A percentile compares a stretch with the other conserved stretches of the same genome.
phyloP scores from a whole-genome alignment of 2,797 vertebrate genomes.

The Hoplostethus atlanticus region DNA sequence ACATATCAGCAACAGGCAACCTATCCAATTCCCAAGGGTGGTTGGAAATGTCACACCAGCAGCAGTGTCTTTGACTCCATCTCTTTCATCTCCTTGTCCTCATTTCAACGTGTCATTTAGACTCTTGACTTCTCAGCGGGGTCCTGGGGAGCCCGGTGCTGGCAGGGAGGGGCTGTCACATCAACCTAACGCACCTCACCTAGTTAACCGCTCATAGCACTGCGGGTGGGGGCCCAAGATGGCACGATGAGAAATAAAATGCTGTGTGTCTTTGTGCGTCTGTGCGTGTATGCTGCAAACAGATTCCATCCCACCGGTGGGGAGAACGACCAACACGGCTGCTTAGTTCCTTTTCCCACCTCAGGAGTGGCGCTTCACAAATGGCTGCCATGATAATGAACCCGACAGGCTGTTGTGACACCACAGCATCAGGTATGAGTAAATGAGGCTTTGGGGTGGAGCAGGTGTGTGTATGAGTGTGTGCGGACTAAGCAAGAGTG shows the following conservation, averaged over 20 bases:
- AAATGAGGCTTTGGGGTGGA: constrained; percentile 84
- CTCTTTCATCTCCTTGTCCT: constrained; percentile 73
- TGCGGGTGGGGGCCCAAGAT: constrained; percentile 27
- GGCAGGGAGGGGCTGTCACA: constrained; percentile 75
- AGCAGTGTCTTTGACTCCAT: constrained; percentile 67
- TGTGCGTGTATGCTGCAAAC: constrained; percentile 56
- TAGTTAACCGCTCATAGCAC: constrained; percentile 60
- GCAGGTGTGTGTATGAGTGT: constrained; percentile 72
- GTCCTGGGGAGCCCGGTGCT: constrained; percentile 50
- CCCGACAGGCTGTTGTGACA: constrained; percentile 83
- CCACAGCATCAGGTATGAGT: constrained; percentile 85
- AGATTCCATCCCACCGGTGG: constrained; percentile 60
- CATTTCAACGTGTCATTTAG: constrained; percentile 82
- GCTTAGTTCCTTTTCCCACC: constrained; percentile 75
- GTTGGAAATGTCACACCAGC: constrained; percentile 78
- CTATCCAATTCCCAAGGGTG: constrained; percentile 62
- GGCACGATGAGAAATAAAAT: constrained; percentile 43
- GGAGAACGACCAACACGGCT: constrained; percentile 55
- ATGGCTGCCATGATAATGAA: constrained; percentile 86
- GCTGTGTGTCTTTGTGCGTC: constrained; percentile 18
- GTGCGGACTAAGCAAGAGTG: constrained; percentile 43
- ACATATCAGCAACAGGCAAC: constrained; percentile 50
- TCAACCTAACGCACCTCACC: constrained; percentile 66
- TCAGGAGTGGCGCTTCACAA: constrained; percentile 71
- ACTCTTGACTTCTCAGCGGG: constrained; percentile 79